Evolutionary conservation across 2,113 vertebrate species (phyloP), one percentile per base, ranked within the genome.

Genomic region (Salvelinus fontinalis): DNA sequence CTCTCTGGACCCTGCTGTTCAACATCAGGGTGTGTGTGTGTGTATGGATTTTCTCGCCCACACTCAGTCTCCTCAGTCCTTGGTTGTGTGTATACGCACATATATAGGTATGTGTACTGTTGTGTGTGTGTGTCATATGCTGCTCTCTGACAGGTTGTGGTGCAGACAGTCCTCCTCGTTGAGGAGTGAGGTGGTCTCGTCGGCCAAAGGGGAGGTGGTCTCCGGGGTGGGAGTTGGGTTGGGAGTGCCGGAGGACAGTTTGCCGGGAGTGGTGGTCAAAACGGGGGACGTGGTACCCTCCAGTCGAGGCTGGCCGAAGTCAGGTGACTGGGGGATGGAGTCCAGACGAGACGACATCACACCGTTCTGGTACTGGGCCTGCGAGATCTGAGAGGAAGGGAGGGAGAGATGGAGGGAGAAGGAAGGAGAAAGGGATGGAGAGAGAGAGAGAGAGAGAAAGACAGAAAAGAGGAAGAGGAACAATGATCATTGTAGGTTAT

Each of bases 311-410:
- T 86, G 93, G n/a, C 74, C 77, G 70, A 94, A 94, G 20, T 97
- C 96, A 0, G 96, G 93, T 29, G 95, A 95, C 71, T 97, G 97
- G 1, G 97, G 96, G 0, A 94, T 95, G 83, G 93, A 97, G 90
- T 99, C 97, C 84, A 97, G 84, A 5, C 93, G 95, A 0, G 97
- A 99, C 0, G 97, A 95, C 83, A 93, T 86, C 73, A 99, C 89
- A 1, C 96, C 97, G 0, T 97, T 97, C 91, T 98, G 97, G 90
- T 99, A 99, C 83, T 99, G 97, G 44, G 97, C 92, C 8, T 95
- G 92, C 0, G 95, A 96, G 87, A 99, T 94, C 97, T 99, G 88
- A 20, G 27, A n/a, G 65, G 18, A 24, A 31, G 65, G 65, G 3
- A 24, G 5, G 27, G 26, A 67, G 65, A 29, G 27, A 29, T 13